Evolutionary conservation across 2,797 vertebrate species (phyloP), one percentile per base, ranked within the genome.

Genomic region (Typhlichthys subterraneus): DNA sequence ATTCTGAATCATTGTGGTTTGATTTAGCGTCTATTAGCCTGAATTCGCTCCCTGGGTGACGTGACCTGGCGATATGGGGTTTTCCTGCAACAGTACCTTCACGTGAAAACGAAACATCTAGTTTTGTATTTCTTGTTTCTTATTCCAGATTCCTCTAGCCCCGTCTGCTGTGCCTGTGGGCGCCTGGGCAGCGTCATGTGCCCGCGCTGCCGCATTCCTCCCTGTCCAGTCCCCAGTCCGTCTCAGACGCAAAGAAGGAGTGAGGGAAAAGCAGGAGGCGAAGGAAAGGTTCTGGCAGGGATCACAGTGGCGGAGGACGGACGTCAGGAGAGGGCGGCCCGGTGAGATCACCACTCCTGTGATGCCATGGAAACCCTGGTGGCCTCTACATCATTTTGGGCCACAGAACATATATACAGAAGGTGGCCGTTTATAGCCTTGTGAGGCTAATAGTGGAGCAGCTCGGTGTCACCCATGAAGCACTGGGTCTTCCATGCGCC

Each of bases 291-390:
- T 67, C 59, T 45, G 56, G 63, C 69, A 62, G 48, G 51, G 42
- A 23, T 67, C 79, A 80, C 65, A 73, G 73, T 61, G 48, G 14
- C 4, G 2, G 50, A 79, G 74, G 6, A 23, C 19, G 69, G 76
- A 86, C 77, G 78, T 84, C 83, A 83, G 70, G 54, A 57, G 78
- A 80, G 72, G 73, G 82, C 60, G 81, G 80, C 74, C 63, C 52
- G 10, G 63, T 85, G 79, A 87, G 73, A 47, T 81, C 79, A 85
- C 57, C 14, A 62, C 54, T 61, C 47, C 72, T 54, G 59, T 79
- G 77, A 88, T 83, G 83, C 61, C 75, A 67, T 76, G 83, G 87
- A 86, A 85, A 85, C 23, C 63, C 67, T 47, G 56, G 77, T 73
- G 75, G 70, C 72, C 67, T 62, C 31, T 1, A 47, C 51, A 9